Conservation (phyloP, 2,797 vertebrate species). For the Delichon dasypus region DNA sequence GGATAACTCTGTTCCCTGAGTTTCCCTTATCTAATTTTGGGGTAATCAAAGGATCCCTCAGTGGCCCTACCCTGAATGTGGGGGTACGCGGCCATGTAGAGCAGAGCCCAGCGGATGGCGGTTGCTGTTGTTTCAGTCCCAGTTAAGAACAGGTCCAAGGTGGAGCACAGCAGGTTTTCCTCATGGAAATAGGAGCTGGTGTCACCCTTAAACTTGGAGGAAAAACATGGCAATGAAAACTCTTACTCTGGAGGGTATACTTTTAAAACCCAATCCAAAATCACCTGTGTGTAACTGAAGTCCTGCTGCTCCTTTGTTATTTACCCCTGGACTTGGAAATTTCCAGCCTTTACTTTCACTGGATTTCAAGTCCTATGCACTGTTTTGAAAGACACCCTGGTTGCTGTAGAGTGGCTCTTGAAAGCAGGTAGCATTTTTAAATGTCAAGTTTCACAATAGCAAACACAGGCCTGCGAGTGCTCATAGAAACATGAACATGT, state of each 20-base stretch:
- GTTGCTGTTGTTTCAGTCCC: constrained; percentile 87
- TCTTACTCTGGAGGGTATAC: not conserved
- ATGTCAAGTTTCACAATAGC: constrained; percentile 22
- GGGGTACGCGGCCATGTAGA: constrained; percentile 82
- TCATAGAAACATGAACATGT: not conserved
- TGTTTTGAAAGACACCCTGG: not conserved
- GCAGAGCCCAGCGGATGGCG: constrained; percentile 85
- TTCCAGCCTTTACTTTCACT: not conserved
- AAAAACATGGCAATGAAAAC: not conserved
- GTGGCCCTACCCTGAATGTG: constrained; percentile 81
- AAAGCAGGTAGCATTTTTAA: constrained; percentile 8
- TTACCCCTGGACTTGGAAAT: not conserved
- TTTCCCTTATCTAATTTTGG: not conserved
- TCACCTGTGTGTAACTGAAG: fast-evolving
- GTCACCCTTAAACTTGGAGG: constrained; percentile 41
- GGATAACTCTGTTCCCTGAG: not conserved
- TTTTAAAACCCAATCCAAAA: not conserved
- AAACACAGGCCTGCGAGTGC: not conserved
- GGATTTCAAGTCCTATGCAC: not conserved
- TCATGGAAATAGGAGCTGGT: constrained; percentile 78
- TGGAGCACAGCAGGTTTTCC: constrained; percentile 80
- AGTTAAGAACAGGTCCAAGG: constrained; percentile 88
- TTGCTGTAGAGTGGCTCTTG: not conserved
- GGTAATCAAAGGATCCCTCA: not conserved
- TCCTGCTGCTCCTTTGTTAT: not conserved